phyloP scores from a whole-genome alignment of 30 jellyfish, hydroid and myxozoan species.

The Cassiopea andromeda region DNA sequence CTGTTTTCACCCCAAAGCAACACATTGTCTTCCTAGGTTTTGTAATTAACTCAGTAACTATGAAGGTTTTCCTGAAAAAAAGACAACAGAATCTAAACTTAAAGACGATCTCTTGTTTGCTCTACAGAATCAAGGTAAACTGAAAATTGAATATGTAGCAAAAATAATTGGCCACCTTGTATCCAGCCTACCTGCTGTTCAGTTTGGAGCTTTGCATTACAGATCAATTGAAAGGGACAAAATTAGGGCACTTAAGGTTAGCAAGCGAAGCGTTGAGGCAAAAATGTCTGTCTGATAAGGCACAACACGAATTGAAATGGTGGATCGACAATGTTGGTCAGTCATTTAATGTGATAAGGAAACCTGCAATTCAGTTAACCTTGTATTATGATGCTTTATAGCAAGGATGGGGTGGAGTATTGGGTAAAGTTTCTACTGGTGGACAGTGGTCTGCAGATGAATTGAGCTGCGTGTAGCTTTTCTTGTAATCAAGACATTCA shows the following conservation, averaged over 20 bases:
- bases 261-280: slow-evolving; percentile 12
- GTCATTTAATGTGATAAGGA: slow-evolving; percentile 21
- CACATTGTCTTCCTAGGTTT: slow-evolving; percentile 32
- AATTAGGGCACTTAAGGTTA: slow-evolving; percentile 1
- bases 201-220: slow-evolving; percentile 24
- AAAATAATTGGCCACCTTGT: slow-evolving; percentile 37
- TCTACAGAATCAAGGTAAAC: background rate
- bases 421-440: slow-evolving; percentile 19
- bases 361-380: background rate
- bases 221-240: slow-evolving; percentile 29
- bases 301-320: slow-evolving; percentile 46
- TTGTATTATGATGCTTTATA: slow-evolving; percentile 38
- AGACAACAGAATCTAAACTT: background rate
- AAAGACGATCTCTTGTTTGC: background rate
- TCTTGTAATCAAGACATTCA: slow-evolving; percentile 16
- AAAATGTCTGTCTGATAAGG: slow-evolving; percentile 27
- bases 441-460: slow-evolving; percentile 45
- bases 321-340: slow-evolving; percentile 34
- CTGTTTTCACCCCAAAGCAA: slow-evolving; percentile 45
- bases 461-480: slow-evolving; percentile 32
- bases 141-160: slow-evolving; percentile 28
- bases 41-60: slow-evolving; percentile 34
- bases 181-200: slow-evolving; percentile 71
- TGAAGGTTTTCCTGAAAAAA: slow-evolving; percentile 38
- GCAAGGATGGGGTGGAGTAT: slow-evolving; percentile 59